phyloP scores from a whole-genome alignment of 2,797 vertebrate genomes.

The Premnoplex brunnescens region DNA sequence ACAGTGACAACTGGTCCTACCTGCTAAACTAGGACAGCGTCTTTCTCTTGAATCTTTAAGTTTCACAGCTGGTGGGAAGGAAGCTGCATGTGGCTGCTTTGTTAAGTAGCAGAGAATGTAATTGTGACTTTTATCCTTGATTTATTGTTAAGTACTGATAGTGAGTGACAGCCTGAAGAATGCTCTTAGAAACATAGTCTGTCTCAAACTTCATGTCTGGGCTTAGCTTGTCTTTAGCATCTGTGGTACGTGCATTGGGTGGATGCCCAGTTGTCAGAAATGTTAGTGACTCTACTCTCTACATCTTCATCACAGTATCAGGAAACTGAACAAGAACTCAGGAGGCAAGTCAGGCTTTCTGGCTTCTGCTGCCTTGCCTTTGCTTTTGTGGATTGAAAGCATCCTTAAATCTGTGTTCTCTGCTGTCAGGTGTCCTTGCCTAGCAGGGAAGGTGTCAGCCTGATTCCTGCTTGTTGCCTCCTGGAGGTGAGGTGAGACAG shows the following conservation, averaged over 20 bases:
- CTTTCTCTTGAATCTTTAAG: neutral
- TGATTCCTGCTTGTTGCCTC: neutral
- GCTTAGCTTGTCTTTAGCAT: neutral
- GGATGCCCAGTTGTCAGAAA: neutral
- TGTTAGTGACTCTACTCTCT: neutral
- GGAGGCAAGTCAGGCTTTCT: neutral
- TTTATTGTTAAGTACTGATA: neutral
- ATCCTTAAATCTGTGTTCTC: neutral
- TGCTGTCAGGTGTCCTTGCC: neutral
- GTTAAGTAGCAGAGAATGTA: constrained; percentile 22
- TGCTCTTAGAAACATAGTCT: neutral
- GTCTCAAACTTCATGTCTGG: neutral
- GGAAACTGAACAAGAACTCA: neutral
- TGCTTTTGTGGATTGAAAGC: neutral
- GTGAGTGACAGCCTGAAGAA: constrained; percentile 29
- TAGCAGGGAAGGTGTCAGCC: neutral
- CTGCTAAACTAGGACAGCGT: no score
- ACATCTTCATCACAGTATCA: neutral
- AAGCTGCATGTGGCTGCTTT: constrained; percentile 6
- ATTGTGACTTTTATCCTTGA: constrained; percentile 10
- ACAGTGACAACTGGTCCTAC: no score
- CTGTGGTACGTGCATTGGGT: neutral
- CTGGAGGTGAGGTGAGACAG: neutral
- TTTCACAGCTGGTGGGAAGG: constrained; percentile 35
- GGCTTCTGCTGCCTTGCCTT: neutral